Evolutionary conservation across 2,113 vertebrate species (phyloP).

Genomic region (Melanerpes aurifrons): DNA sequence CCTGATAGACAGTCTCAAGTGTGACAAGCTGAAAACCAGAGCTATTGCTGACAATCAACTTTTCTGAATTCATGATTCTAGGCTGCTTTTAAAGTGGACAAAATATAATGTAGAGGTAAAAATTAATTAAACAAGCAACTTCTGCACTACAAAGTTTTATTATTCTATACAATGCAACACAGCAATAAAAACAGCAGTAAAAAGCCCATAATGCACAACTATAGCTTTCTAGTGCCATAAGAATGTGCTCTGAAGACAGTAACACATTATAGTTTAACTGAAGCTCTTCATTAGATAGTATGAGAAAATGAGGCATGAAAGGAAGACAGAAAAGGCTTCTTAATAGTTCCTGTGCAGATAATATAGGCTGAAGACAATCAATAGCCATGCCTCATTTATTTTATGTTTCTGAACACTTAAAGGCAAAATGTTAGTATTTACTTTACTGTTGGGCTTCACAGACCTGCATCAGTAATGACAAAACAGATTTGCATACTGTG

Average conservation of each 20-base stretch:
- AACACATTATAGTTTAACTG: slow-evolving; percentile 75
- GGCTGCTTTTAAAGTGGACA: neutral
- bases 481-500: slow-evolving; percentile 69
- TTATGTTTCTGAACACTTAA: slow-evolving; percentile 74
- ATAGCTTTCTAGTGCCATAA: slow-evolving; percentile 68
- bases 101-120: slow-evolving; percentile 47
- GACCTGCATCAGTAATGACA: slow-evolving; percentile 66
- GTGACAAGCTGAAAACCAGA: neutral
- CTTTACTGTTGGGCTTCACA: slow-evolving; percentile 57
- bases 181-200: slow-evolving; percentile 63
- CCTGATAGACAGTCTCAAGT: neutral
- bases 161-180: slow-evolving; percentile 45
- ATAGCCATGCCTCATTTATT: slow-evolving; percentile 79
- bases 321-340: slow-evolving; percentile 70
- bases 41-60: neutral
- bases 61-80: neutral
- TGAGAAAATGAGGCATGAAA: slow-evolving; percentile 82
- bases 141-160: neutral
- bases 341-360: slow-evolving; percentile 77
- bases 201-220: slow-evolving; percentile 63
- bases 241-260: slow-evolving; percentile 67
- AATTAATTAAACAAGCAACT: slow-evolving; percentile 68
- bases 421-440: slow-evolving; percentile 75
- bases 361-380: slow-evolving; percentile 75
- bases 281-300: slow-evolving; percentile 77